phyloP scores from a whole-genome alignment of 92 coral and sea anemone genomes.

The Actinostola sp. region DNA sequence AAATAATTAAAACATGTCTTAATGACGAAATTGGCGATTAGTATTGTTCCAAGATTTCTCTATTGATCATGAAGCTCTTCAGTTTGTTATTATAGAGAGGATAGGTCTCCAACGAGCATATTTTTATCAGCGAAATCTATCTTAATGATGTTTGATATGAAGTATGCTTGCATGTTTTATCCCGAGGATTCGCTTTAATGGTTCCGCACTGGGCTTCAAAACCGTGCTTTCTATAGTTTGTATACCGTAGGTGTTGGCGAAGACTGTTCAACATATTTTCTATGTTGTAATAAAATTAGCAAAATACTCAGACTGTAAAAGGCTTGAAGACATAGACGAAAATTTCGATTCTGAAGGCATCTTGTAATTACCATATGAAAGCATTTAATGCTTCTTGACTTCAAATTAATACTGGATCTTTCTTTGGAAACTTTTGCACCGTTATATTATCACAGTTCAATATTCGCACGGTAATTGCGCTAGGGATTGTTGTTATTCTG shows the following conservation, averaged over 20 bases:
- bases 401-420: constrained; percentile 11
- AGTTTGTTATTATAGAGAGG: neutral
- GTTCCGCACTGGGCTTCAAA: no score
- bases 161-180: neutral
- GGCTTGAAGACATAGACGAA: neutral
- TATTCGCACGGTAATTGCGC: neutral
- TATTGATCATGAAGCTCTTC: no score
- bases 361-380: constrained; percentile 2
- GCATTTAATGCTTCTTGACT: neutral
- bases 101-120: neutral
- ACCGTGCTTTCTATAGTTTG: no score
- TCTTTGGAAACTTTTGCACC: neutral
- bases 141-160: neutral
- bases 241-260: no score
- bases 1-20: neutral
- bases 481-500: neutral
- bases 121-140: neutral
- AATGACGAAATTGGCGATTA: neutral
- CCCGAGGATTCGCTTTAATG: constrained; percentile 9
- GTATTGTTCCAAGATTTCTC: no score
- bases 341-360: neutral
- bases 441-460: neutral
- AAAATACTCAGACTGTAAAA: neutral
- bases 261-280: no score
- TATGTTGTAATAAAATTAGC: no score